Evolutionary conservation across 1,140 invertebrate species (phyloP).

Genomic region (Drosophila athabasca): DNA sequence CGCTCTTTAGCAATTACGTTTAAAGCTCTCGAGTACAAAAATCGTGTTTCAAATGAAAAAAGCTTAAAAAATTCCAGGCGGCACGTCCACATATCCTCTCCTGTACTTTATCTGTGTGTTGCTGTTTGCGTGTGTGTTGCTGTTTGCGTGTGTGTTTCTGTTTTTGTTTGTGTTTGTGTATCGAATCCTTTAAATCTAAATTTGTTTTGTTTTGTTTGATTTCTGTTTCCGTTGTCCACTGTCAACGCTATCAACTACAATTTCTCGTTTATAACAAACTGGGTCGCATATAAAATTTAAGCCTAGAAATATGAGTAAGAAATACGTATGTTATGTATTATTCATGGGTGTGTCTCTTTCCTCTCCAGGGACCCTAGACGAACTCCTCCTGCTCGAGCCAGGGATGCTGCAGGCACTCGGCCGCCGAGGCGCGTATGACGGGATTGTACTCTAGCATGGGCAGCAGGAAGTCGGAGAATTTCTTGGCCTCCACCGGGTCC

Average conservation of each 20-base stretch:
- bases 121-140: slow-evolving; percentile 7
- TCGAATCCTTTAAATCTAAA: slow-evolving; percentile 39
- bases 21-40: slow-evolving; percentile 81
- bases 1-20: slow-evolving; percentile 46
- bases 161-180: slow-evolving; percentile 20
- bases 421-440: slow-evolving; percentile 94
- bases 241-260: slow-evolving; percentile 17
- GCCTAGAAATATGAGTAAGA: slow-evolving; percentile 44
- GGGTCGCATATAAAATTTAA: slow-evolving; percentile 62
- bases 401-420: slow-evolving; percentile 95
- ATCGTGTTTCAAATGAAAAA: slow-evolving; percentile 69
- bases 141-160: too few relatives aligned
- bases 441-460: slow-evolving; percentile 98
- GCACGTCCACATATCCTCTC: neutral
- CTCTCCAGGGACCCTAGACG: slow-evolving; percentile 51
- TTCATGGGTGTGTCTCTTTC: slow-evolving; percentile 16
- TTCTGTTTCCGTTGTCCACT: neutral
- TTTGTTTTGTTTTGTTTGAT: neutral
- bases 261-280: slow-evolving; percentile 39
- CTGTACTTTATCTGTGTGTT: slow-evolving; percentile 6
- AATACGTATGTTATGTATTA: slow-evolving; percentile 35
- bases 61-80: slow-evolving; percentile 66
- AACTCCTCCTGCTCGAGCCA: slow-evolving; percentile 91
- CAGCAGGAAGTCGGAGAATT: slow-evolving; percentile 96
- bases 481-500: slow-evolving; percentile 92